Percentiles rank a stretch among this genome's conserved stretches.
phyloP scores from a whole-genome alignment of 2,797 vertebrate genomes.

The Bucorvus abyssinicus region DNA sequence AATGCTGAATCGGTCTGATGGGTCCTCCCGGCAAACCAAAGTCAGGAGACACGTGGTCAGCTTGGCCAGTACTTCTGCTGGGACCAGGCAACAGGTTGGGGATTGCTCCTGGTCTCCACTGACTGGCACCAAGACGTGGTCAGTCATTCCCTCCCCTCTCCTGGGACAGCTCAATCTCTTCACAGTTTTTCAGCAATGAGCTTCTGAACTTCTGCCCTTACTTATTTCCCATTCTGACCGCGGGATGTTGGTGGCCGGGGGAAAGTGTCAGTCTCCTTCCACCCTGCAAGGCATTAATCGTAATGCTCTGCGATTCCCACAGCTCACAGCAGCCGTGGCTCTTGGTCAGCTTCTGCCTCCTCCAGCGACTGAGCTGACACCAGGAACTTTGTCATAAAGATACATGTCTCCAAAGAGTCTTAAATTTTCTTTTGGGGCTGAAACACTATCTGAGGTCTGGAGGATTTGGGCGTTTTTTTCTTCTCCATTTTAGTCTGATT shows the following conservation, averaged over 20 bases:
- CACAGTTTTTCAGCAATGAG: not conserved
- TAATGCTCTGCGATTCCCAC: not conserved
- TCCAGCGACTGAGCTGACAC: not conserved
- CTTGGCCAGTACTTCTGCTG: not conserved
- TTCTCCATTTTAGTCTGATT: not conserved
- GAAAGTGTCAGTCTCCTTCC: not conserved
- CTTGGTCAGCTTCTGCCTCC: not conserved
- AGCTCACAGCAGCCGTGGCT: not conserved
- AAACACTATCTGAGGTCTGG: not conserved
- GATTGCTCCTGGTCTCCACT: not conserved
- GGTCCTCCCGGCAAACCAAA: not conserved
- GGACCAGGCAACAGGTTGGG: not conserved
- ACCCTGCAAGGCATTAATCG: not conserved
- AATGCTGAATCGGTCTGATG: not conserved
- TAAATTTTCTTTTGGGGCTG: not conserved
- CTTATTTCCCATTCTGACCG: rapidly evolving
- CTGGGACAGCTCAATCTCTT: not conserved
- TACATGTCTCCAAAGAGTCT: not conserved
- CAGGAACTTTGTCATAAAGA: not conserved
- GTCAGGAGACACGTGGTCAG: not conserved
- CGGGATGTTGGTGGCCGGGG: rapidly evolving
- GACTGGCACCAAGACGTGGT: not conserved
- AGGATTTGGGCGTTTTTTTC: not conserved
- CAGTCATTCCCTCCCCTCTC: not conserved
- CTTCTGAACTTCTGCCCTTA: not conserved